Evolutionary conservation across 2,113 vertebrate genomes (phyloP).

Genomic region (Phalacrocorax pelagicus): DNA sequence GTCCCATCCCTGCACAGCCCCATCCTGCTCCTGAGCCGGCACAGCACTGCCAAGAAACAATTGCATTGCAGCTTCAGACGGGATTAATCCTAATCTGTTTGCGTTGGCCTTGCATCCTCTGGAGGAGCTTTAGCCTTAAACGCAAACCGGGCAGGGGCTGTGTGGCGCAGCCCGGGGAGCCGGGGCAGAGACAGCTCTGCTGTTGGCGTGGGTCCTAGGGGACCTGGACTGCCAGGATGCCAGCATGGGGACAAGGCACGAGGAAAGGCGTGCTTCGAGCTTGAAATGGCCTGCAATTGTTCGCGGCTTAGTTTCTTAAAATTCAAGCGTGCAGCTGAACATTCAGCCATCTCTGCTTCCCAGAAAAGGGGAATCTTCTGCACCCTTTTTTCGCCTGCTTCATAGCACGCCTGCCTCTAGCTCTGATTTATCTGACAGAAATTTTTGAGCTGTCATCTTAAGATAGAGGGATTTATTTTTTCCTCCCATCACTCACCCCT

Average conservation of each 20-base stretch:
- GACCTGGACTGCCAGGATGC: background rate
- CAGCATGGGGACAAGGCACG: rapidly evolving
- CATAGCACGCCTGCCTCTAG: background rate
- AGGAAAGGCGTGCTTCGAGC: background rate
- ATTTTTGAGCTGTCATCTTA: background rate
- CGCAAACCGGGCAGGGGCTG: background rate
- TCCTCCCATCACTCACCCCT: background rate
- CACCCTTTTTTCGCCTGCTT: background rate
- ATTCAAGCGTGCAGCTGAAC: background rate
- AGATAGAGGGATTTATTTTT: background rate
- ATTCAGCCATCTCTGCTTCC: too few relatives aligned
- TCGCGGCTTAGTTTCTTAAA: background rate
- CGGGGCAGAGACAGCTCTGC: background rate
- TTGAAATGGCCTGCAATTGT: too few relatives aligned
- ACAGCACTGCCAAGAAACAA: background rate
- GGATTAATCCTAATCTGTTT: background rate
- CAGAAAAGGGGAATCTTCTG: background rate
- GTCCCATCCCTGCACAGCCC: background rate
- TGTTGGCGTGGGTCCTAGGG: rapidly evolving
- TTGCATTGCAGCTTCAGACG: background rate
- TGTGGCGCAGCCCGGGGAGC: background rate
- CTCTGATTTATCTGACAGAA: background rate
- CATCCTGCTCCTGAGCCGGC: background rate
- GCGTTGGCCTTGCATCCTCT: background rate
- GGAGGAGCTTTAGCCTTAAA: background rate